Percentiles rank a stretch among this genome's conserved stretches.
Conservation (phyloP, 1,140 invertebrate genomes). For the Propsilocerus akamusi region DNA sequence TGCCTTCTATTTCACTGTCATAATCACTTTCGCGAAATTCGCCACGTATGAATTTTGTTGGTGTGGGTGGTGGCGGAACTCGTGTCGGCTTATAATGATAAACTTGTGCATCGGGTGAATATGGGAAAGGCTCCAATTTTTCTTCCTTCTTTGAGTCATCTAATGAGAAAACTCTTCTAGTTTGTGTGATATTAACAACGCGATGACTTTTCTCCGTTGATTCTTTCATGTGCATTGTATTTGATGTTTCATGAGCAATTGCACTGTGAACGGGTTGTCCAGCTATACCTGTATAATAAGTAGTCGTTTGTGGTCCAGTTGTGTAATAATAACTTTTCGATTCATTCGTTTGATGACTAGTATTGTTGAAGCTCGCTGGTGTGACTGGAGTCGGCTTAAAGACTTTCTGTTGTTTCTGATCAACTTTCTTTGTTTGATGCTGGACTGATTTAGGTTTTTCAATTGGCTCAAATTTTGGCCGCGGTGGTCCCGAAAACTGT, state of each 20-base stretch:
- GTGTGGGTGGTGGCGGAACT: conserved; percentile 29
- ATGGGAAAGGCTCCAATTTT: conserved; percentile 28
- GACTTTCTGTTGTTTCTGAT: conserved; percentile 20
- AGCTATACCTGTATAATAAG: conserved; percentile 32
- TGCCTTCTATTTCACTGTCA: conserved; percentile 44
- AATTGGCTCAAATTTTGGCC: conserved; percentile 36
- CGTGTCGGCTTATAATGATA: conserved; percentile 12
- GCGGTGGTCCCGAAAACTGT: conserved; percentile 22
- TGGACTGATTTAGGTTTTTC: conserved; percentile 26
- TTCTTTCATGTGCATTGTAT: conserved; percentile 45
- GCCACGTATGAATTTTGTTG: conserved; percentile 45
- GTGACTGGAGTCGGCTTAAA: conserved; percentile 28
- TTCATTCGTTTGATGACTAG: conserved; percentile 11
- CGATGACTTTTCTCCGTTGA: conserved; percentile 40
- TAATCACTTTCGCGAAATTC: conserved; percentile 50
- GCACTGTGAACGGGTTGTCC: conserved; percentile 34
- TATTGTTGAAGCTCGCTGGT: conserved; percentile 20
- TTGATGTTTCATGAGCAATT: conserved; percentile 41
- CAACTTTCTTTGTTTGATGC: conserved; percentile 16
- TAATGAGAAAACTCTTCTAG: conserved; percentile 44
- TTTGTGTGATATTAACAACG: conserved; percentile 46
- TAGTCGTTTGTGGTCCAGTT: conserved; percentile 24
- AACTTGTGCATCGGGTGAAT: conserved; percentile 19
- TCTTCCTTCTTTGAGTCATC: conserved; percentile 24
- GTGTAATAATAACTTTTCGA: conserved; percentile 27